These are phyloP conservation scores for Pardosa pseudoannulata DNA, from an alignment of 2,888 invertebrate genomes.

Conservation along the genomic window DNA sequence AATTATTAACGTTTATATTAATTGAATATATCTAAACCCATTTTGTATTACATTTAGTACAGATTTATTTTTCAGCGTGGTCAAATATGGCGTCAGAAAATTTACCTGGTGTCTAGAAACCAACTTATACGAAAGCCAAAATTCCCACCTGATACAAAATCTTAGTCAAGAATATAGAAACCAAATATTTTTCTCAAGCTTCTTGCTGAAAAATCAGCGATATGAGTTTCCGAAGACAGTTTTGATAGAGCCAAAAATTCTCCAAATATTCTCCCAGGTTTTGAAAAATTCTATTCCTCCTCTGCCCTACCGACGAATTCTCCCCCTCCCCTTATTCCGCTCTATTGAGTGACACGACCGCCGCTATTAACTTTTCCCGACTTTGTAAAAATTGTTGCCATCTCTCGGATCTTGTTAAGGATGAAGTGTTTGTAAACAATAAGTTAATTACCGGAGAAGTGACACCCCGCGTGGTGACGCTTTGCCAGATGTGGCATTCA, in stretches of 20 bases:
- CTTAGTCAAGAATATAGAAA: background rate
- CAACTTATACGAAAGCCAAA: too few species aligned
- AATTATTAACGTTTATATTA: too few species aligned
- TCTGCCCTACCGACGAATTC: background rate
- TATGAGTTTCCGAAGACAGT: conserved; percentile 24
- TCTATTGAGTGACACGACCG: conserved; percentile 42
- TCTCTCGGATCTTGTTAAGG: background rate
- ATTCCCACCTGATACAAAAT: background rate
- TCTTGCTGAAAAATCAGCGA: conserved; percentile 42
- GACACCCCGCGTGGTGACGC: background rate
- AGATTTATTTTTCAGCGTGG: too few species aligned
- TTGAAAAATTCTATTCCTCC: background rate
- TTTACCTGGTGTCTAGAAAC: too few species aligned
- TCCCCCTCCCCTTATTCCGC: background rate
- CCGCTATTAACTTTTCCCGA: conserved; percentile 34
- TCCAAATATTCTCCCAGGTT: background rate
- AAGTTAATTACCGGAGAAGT: conserved; percentile 1
- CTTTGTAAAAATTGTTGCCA: conserved; percentile 6
- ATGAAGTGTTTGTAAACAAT: background rate
- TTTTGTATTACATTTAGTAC: too few species aligned
- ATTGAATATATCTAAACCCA: too few species aligned
- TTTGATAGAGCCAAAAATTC: background rate
- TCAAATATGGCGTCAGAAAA: too few species aligned
- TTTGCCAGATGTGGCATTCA: background rate
- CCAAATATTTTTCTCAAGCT: background rate